These are phyloP conservation scores for Hemaris fuciformis DNA, from an alignment of 2,888 invertebrate genomes.

Conservation along the genomic window DNA sequence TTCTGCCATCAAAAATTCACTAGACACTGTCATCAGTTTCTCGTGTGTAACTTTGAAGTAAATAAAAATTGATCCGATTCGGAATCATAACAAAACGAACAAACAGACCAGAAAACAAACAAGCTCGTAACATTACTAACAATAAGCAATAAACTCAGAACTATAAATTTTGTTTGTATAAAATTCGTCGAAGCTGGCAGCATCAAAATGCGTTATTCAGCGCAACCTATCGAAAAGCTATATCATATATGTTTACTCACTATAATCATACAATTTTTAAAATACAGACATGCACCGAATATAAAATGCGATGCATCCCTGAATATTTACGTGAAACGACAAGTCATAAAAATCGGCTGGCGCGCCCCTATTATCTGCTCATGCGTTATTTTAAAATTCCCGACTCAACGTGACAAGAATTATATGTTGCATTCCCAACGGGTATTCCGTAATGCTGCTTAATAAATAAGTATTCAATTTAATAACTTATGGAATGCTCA, in stretches of 20 bases:
- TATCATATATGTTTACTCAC: neutral
- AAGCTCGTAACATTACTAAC: too few relatives aligned
- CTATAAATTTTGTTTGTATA: too few relatives aligned
- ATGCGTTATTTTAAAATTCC: slow-evolving; percentile 3
- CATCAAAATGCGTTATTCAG: neutral
- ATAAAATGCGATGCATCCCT: neutral
- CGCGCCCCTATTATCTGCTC: neutral
- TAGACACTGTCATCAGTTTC: too few relatives aligned
- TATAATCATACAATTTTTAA: neutral
- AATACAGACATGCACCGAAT: neutral
- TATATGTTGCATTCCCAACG: neutral
- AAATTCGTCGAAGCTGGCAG: too few relatives aligned
- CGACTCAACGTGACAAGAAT: neutral
- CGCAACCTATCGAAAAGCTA: too few relatives aligned
- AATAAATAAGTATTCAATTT: neutral
- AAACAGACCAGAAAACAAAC: too few relatives aligned
- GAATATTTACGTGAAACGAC: neutral
- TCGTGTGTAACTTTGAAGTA: too few relatives aligned
- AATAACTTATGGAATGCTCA: neutral
- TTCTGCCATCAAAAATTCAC: too few relatives aligned
- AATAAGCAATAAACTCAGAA: too few relatives aligned
- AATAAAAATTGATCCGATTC: too few relatives aligned
- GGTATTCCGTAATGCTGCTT: neutral
- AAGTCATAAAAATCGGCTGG: neutral
- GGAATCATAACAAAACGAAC: too few relatives aligned